Percentiles rank a stretch among this genome's conserved stretches.
Conservation (phyloP, 2,888 invertebrate genomes). For the Cordilura impudica region DNA sequence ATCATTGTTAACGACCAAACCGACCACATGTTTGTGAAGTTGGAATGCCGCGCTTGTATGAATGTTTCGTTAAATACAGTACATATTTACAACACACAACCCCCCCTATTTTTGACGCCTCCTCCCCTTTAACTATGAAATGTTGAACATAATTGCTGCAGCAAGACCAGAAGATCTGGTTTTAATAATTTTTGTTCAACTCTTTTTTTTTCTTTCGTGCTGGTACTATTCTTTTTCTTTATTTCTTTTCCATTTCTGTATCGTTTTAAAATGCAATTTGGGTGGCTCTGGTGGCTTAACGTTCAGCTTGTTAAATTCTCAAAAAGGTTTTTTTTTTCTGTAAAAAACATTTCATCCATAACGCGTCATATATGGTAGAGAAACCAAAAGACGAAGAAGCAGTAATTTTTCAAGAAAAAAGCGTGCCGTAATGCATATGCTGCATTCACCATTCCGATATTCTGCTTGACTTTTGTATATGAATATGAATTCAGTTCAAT, state of each 20-base stretch:
- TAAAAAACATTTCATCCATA: slow-evolving; percentile 3
- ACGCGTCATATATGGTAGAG: neutral
- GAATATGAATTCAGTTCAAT: neutral
- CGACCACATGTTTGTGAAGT: slow-evolving; percentile 42
- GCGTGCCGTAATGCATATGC: slow-evolving; percentile 45
- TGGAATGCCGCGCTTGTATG: neutral
- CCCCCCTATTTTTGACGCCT: neutral
- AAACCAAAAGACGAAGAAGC: neutral
- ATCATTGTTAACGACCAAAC: neutral
- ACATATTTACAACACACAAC: neutral
- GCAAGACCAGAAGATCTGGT: slow-evolving; percentile 30
- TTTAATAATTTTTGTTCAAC: slow-evolving; percentile 3
- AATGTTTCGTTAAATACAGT: slow-evolving; percentile 10
- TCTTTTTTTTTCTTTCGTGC: neutral
- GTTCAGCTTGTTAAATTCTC: slow-evolving; percentile 14
- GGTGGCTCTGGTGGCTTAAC: neutral
- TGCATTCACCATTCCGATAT: neutral
- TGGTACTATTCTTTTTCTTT: neutral
- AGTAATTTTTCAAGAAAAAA: neutral
- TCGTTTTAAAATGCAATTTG: neutral
- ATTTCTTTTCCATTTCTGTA: neutral
- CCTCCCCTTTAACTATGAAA: slow-evolving; percentile 15
- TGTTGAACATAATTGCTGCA: slow-evolving; percentile 24
- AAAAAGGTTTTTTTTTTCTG: neutral
- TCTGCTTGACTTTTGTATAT: neutral